Evolutionary conservation across 2,113 vertebrate species (phyloP).

Genomic region (Pionites leucogaster): DNA sequence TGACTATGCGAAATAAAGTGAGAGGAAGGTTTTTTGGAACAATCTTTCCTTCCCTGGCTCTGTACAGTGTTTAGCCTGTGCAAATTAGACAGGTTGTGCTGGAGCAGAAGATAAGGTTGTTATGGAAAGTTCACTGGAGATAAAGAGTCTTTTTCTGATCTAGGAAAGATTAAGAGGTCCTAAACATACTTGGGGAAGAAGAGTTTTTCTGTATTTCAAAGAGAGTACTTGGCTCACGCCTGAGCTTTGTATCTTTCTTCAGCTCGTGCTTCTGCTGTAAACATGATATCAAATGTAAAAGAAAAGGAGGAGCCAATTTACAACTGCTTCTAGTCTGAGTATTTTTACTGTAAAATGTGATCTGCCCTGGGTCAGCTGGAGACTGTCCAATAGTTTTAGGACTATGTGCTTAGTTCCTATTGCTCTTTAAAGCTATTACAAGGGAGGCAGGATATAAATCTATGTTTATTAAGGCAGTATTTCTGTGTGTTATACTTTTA

Average conservation of each 20-base stretch:
- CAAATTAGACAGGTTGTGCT: background rate
- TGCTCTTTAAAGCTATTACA: background rate
- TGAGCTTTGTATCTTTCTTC: background rate
- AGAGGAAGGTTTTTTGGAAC: background rate
- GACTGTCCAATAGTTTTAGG: background rate
- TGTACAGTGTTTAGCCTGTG: background rate
- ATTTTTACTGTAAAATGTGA: background rate
- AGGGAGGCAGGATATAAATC: background rate
- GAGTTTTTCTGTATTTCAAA: background rate
- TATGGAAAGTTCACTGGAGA: background rate
- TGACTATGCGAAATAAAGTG: background rate
- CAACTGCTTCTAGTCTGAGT: background rate
- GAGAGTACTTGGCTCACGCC: background rate
- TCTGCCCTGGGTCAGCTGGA: background rate
- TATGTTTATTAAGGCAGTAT: background rate
- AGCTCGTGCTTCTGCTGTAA: background rate
- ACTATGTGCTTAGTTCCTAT: background rate
- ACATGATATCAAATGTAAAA: background rate
- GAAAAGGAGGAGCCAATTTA: background rate
- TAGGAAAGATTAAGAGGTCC: background rate
- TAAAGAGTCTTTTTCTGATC: background rate
- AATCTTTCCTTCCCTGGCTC: fast-evolving
- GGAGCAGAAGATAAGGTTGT: background rate
- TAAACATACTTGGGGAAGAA: background rate
- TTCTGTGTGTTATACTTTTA: background rate